phyloP scores from a whole-genome alignment of 2,797 vertebrate species.

The Leuciscus waleckii region DNA sequence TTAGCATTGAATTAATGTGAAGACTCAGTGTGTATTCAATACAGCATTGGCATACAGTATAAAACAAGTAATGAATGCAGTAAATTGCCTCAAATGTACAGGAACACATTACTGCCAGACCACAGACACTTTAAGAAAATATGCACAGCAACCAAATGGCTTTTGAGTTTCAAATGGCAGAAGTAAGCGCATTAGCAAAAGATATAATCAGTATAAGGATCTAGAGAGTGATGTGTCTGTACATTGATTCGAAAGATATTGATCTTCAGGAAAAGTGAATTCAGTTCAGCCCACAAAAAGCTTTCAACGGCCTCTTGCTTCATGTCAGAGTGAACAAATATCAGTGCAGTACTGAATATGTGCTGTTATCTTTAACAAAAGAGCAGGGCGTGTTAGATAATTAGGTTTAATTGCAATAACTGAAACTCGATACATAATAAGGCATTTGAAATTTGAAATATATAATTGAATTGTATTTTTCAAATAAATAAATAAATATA shows the following conservation, averaged over 20 bases:
- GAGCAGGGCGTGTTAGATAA: not conserved
- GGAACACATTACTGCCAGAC: conserved; percentile 24
- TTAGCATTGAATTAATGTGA: conserved; percentile 17
- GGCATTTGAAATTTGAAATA: not conserved
- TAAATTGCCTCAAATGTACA: conserved; percentile 12
- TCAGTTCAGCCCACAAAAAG: conserved; percentile 27
- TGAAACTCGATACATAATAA: not conserved
- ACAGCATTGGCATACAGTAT: not conserved
- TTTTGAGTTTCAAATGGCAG: conserved; percentile 42
- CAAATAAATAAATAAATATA: not conserved
- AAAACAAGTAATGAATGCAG: conserved; percentile 19
- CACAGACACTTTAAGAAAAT: conserved; percentile 23
- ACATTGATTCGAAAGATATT: conserved; percentile 40
- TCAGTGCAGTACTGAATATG: not conserved
- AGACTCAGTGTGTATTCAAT: conserved; percentile 14
- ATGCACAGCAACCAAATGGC: conserved; percentile 37
- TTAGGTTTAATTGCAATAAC: conserved; percentile 4
- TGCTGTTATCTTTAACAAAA: conserved; percentile 10
- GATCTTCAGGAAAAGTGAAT: conserved; percentile 38
- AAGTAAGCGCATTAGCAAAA: conserved; percentile 27
- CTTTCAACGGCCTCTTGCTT: conserved; percentile 26
- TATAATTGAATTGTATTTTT: not conserved
- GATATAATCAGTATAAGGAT: conserved; percentile 20
- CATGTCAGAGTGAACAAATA: conserved; percentile 9
- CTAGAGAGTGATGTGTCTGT: conserved; percentile 11